These are phyloP conservation scores for Heliopora coerulea DNA, from an alignment of 92 coral and sea anemone species.

Conservation along the genomic window DNA sequence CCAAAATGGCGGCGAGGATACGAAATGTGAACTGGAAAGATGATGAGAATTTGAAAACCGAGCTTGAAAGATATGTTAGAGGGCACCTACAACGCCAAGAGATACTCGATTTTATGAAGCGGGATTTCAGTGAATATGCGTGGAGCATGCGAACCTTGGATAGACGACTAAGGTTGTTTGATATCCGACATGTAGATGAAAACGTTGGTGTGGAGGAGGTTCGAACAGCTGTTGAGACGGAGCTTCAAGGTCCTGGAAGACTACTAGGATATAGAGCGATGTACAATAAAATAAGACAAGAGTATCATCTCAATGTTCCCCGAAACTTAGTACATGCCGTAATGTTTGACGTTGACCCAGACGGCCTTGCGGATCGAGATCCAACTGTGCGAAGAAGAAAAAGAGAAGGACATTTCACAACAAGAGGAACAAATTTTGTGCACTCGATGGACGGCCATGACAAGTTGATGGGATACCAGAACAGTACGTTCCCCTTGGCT, in stretches of 20 bases:
- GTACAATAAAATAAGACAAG: conserved; percentile 19
- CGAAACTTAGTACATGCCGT: conserved; percentile 11
- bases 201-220: neutral
- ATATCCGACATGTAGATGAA: neutral
- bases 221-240: neutral
- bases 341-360: conserved; percentile 14
- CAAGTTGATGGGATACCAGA: conserved; percentile 56
- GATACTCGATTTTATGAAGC: conserved; percentile 25
- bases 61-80: conserved; percentile 6
- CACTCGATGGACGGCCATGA: conserved; percentile 32
- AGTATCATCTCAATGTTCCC: conserved; percentile 11
- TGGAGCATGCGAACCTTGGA: conserved; percentile 23
- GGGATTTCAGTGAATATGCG: conserved; percentile 12
- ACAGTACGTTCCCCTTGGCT: conserved; percentile 53
- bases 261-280: conserved; percentile 6
- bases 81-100: conserved; percentile 1
- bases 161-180: conserved; percentile 10
- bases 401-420: conserved; percentile 24
- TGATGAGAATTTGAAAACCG: neutral
- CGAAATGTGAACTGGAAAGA: conserved; percentile 15
- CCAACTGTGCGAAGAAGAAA: conserved; percentile 51
- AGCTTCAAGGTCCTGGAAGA: conserved; percentile 5
- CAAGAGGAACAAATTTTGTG: neutral
- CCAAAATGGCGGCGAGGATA: neutral
- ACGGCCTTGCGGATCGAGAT: conserved; percentile 7